Base-by-base conservation (phyloP, 2,113 vertebrate species). In the Echinops telfairi region DNA sequence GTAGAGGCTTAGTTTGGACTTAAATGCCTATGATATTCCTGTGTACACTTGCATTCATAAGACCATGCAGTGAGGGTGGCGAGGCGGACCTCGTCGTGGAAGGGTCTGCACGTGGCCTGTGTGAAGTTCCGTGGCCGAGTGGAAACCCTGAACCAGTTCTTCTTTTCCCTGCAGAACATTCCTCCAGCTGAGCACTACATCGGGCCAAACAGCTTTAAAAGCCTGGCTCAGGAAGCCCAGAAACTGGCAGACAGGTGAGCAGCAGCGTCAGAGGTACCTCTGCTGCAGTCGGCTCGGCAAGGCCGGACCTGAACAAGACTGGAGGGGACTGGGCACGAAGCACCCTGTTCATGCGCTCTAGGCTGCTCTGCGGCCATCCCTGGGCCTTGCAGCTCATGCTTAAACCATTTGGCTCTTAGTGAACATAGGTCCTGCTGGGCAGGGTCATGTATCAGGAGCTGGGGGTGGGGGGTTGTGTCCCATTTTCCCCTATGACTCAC, bases 191-290 rank as follows among this genome's bases (percentile, higher is more conserved):
- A 98, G 27, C 80, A 93, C 31, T 96, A 97, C 0, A 83, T 87
- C 22, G 97, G 97, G 20, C 94, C 98, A 0, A 98, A 96, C 86
- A 8, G 89, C 58, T 95, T 99, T 76, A 97, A 98, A 47, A 94
- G 95, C 31, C 97, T 99, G 97, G 98, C 98, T 68, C 96, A 98
- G 84, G 98, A 98, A 38, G 99, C 99, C 8, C 75, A 71, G 9
- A 96, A 96, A 40, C 93, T 99, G 92, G 99, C 99, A 71, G 96
- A 98, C n/a, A 97, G 97, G 99, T 99, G 92, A 98, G 99, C 95
- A 1, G 36, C 0, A 0, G 40, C 40, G 40, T 27, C 1, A 1
- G 0, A 31, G 2, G 20, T 1, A 22, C 70, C 62, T 83, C 0
- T 71, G 81, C 38, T 91, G 57, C 22, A 47, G 33, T 73, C 36